Conservation (phyloP, 1,140 invertebrate species). For the Drosophila serrata region DNA sequence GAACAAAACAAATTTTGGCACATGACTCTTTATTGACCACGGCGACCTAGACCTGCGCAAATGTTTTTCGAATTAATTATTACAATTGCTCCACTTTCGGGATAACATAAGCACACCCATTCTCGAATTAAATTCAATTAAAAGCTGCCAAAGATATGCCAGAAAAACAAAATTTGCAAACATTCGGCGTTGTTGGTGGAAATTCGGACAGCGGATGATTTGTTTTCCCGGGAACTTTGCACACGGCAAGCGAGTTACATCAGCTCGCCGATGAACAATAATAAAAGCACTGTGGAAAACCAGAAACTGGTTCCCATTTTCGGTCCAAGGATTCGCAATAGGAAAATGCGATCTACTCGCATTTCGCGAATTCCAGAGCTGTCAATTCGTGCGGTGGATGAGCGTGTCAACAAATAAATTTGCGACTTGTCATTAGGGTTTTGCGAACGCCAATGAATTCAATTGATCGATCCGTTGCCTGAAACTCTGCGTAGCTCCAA, state of each 20-base stretch:
- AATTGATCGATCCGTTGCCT: slow-evolving; percentile 58
- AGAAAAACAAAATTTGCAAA: slow-evolving; percentile 40
- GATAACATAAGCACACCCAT: slow-evolving; percentile 23
- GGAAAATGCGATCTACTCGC: slow-evolving; percentile 29
- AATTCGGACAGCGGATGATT: slow-evolving; percentile 52
- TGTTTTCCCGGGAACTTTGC: slow-evolving; percentile 57
- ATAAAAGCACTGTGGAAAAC: slow-evolving; percentile 22
- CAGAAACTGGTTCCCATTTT: slow-evolving; percentile 27
- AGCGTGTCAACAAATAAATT: slow-evolving; percentile 65
- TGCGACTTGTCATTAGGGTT: slow-evolving; percentile 47
- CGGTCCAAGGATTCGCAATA: slow-evolving; percentile 32
- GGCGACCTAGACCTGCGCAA: slow-evolving; percentile 28
- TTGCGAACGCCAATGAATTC: slow-evolving; percentile 54
- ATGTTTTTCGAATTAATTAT: slow-evolving; percentile 29
- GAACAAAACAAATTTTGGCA: slow-evolving; percentile 10
- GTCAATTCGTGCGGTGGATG: slow-evolving; percentile 45
- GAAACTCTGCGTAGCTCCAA: slow-evolving; percentile 41
- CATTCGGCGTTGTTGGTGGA: slow-evolving; percentile 28
- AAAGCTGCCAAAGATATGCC: slow-evolving; percentile 56
- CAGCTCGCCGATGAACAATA: slow-evolving; percentile 39
- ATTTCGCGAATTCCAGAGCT: slow-evolving; percentile 28
- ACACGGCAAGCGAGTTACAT: slow-evolving; percentile 61
- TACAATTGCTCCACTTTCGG: slow-evolving; percentile 45
- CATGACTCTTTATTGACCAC: slow-evolving; percentile 27
- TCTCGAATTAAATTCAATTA: slow-evolving; percentile 70